phyloP scores from a whole-genome alignment of 2,113 vertebrate species.

The Proterorhinus semilunaris region DNA sequence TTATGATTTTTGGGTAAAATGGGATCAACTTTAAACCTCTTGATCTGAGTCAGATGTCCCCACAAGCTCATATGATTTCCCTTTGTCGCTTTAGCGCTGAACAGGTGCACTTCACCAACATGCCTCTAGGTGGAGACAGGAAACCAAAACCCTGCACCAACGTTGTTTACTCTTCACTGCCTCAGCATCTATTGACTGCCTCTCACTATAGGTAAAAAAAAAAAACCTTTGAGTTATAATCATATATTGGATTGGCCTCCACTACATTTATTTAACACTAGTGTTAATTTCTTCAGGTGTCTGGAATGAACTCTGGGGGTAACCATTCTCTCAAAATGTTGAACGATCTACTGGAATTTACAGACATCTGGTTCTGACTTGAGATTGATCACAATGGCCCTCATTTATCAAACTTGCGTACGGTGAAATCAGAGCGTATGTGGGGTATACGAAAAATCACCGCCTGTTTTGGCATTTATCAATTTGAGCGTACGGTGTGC shows the following conservation, averaged over 20 bases:
- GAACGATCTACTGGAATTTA: too few species aligned
- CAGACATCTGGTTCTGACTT: background rate
- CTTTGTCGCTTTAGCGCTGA: constrained; percentile 58
- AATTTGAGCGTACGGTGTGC: too few species aligned
- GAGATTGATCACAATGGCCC: background rate
- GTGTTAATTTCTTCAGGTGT: background rate
- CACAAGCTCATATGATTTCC: constrained; percentile 24
- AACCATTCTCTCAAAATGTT: background rate
- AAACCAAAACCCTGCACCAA: constrained; percentile 58
- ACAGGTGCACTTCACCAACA: constrained; percentile 66
- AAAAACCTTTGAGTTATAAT: background rate
- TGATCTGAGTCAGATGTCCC: constrained; percentile 35
- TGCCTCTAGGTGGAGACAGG: constrained; percentile 61
- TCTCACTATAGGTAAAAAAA: constrained; percentile 10
- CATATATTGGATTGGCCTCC: background rate
- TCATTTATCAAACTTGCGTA: too few species aligned
- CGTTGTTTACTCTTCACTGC: constrained; percentile 65
- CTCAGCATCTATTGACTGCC: constrained; percentile 39
- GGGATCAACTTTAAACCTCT: constrained; percentile 9
- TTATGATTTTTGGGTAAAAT: constrained; percentile 19
- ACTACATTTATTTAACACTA: background rate
- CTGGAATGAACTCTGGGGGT: background rate
- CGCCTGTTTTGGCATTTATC: too few species aligned
- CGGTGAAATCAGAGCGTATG: too few species aligned
- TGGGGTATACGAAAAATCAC: too few species aligned